Evolutionary conservation across 2,113 vertebrate species (phyloP).

Genomic region (Dipodomys ordii): DNA sequence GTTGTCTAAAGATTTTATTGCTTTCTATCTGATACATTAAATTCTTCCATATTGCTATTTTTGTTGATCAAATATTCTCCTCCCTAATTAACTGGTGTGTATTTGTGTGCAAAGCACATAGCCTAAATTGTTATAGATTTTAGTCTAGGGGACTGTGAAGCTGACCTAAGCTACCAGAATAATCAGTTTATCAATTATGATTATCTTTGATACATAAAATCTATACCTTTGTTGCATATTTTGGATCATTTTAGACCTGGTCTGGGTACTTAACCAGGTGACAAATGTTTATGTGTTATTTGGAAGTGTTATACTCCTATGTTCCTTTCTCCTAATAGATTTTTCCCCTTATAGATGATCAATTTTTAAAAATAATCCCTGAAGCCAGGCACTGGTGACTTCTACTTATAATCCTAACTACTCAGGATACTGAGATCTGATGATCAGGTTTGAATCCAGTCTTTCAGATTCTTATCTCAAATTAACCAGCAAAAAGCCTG

Average conservation of each 20-base stretch:
- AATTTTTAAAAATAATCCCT: no score
- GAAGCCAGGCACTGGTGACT: no score
- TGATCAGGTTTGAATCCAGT: not conserved
- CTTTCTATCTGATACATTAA: not conserved
- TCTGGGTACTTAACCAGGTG: not conserved
- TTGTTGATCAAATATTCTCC: not conserved
- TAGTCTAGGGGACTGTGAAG: not conserved
- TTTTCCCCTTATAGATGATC: not conserved
- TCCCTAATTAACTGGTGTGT: not conserved
- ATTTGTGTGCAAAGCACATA: not conserved
- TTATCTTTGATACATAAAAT: not conserved
- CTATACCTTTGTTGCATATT: not conserved
- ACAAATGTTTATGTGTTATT: not conserved
- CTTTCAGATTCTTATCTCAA: not conserved
- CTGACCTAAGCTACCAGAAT: not conserved
- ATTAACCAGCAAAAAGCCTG: not conserved
- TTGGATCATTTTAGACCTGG: not conserved
- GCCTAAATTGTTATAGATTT: constrained; percentile 4
- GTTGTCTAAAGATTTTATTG: not conserved
- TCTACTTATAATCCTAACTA: no score
- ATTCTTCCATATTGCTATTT: not conserved
- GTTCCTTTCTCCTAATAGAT: not conserved
- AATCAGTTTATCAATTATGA: not conserved
- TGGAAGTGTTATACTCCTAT: not conserved
- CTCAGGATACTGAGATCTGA: no score